Evolutionary conservation across 2,113 vertebrate species (phyloP).

Genomic region (Mobula birostris): DNA sequence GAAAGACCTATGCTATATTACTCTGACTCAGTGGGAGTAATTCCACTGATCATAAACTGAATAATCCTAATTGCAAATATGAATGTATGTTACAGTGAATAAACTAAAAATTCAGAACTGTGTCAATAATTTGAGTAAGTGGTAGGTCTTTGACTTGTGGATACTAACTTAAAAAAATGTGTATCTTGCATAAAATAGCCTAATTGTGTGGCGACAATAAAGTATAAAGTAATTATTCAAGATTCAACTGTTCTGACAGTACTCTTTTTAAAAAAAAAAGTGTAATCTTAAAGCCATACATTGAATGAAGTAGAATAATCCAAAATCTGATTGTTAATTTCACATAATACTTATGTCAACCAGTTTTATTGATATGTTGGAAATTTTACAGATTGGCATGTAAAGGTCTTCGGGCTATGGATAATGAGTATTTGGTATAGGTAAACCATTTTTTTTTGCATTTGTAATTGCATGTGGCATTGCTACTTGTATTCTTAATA

Average conservation of each 20-base stretch:
- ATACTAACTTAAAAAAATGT: too few species aligned
- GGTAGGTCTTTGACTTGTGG: background rate
- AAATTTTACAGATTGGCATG: background rate
- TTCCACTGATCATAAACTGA: background rate
- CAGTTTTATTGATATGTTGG: too few species aligned
- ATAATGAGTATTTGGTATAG: background rate
- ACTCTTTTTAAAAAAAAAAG: background rate
- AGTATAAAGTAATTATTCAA: background rate
- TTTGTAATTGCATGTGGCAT: background rate
- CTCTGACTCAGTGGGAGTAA: background rate
- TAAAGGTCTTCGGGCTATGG: background rate
- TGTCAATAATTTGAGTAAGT: background rate
- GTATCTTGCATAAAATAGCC: too few species aligned
- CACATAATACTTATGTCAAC: too few species aligned
- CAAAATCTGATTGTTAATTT: background rate
- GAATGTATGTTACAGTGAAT: background rate
- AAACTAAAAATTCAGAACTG: background rate
- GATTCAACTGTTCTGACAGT: background rate
- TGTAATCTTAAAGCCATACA: too few species aligned
- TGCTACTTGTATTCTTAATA: background rate
- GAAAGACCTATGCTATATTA: too few species aligned
- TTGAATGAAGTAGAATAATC: too few species aligned
- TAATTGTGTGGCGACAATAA: too few species aligned
- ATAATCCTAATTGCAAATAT: background rate
- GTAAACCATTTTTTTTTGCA: background rate